These are phyloP conservation scores for Drosophila saltans DNA, from an alignment of 1,140 invertebrate species.

Conservation along the genomic window DNA sequence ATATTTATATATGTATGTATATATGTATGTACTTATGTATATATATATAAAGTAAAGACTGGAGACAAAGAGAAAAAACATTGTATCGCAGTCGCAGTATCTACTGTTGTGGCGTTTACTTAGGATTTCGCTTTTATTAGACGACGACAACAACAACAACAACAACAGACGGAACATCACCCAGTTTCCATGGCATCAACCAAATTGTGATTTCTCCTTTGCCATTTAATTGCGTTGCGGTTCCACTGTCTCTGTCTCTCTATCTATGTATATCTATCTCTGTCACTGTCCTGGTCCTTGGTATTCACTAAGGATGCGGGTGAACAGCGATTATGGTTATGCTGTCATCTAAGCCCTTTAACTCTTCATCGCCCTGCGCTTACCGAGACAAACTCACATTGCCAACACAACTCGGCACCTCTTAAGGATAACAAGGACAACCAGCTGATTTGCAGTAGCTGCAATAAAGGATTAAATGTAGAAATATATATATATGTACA, in stretches of 20 bases:
- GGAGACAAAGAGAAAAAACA: conserved; percentile 44
- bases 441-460: conserved; percentile 19
- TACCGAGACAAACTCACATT: neutral
- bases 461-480: conserved; percentile 30
- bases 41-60: conserved; percentile 12
- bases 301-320: conserved; percentile 1
- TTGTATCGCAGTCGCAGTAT: conserved; percentile 59
- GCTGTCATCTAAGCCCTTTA: conserved; percentile 4
- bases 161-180: conserved; percentile 51
- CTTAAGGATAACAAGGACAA: conserved; percentile 13
- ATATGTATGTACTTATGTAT: conserved; percentile 7
- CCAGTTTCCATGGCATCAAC: conserved; percentile 74
- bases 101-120: conserved; percentile 57
- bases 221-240: conserved; percentile 58
- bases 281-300: neutral
- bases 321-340: conserved; percentile 24
- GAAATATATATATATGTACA: neutral
- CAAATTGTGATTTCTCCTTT: conserved; percentile 17
- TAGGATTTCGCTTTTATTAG: conserved; percentile 70
- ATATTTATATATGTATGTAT: conserved; percentile 15
- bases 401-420: neutral
- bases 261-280: neutral
- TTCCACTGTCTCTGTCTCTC: conserved; percentile 13
- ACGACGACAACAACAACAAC: conserved; percentile 42
- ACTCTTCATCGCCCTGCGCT: neutral